These are phyloP conservation scores for Cerceris ruficornis DNA, from an alignment of 2,888 invertebrate genomes.

Conservation along the genomic window DNA sequence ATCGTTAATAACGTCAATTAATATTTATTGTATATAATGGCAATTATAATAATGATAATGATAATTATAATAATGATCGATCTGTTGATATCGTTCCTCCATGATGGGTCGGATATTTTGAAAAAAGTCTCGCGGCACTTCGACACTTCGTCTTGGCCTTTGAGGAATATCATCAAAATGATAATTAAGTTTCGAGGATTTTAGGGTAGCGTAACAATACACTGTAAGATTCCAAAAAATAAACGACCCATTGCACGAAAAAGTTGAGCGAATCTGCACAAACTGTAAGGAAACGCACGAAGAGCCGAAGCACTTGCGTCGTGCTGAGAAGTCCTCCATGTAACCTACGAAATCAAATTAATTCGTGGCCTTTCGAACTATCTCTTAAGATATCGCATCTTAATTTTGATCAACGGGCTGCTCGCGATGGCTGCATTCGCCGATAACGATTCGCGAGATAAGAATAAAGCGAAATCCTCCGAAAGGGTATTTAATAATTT, in stretches of 20 bases:
- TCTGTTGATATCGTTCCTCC: slow-evolving; percentile 20
- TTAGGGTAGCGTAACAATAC: background rate
- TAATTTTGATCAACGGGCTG: too few relatives aligned
- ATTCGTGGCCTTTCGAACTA: slow-evolving; percentile 42
- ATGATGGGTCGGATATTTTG: slow-evolving; percentile 13
- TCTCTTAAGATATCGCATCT: slow-evolving; percentile 8
- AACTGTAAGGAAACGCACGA: too few relatives aligned
- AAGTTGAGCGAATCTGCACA: background rate
- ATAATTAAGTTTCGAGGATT: background rate
- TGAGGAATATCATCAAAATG: background rate
- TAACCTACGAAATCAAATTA: slow-evolving; percentile 29
- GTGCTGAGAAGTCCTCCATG: background rate
- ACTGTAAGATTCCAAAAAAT: background rate
- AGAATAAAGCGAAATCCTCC: background rate
- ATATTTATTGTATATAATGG: slow-evolving; percentile 40
- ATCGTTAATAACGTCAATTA: slow-evolving; percentile 57
- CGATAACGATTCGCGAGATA: background rate
- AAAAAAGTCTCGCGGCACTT: background rate
- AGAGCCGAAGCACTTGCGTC: background rate
- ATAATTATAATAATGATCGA: slow-evolving; percentile 3
- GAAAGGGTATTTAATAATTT: too few relatives aligned
- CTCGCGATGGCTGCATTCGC: too few relatives aligned
- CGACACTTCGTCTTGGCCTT: background rate
- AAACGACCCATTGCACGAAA: background rate
- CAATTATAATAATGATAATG: too few relatives aligned